Conservation (phyloP, 2,113 vertebrate genomes). For the Tricholaema leucomelas region DNA sequence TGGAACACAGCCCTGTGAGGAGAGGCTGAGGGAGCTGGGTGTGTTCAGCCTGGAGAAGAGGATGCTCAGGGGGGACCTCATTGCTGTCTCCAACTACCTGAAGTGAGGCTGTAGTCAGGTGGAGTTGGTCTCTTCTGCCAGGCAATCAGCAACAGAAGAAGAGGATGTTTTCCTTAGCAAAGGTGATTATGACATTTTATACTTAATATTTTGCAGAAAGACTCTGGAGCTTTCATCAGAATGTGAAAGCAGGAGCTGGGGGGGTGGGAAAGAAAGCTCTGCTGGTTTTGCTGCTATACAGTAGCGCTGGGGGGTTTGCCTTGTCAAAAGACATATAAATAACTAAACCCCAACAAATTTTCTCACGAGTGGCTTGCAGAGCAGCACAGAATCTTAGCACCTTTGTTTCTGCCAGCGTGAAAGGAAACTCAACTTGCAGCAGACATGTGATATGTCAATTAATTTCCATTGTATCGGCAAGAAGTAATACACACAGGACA, state of each 20-base stretch:
- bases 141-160: too few species aligned
- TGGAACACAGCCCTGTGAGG: too few species aligned
- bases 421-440: slow-evolving; percentile 15
- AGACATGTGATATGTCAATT: background rate
- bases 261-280: background rate
- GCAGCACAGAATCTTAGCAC: too few species aligned
- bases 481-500: slow-evolving; percentile 31
- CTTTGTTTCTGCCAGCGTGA: slow-evolving; percentile 19
- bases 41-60: too few species aligned
- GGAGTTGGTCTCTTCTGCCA: too few species aligned
- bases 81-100: too few species aligned
- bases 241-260: background rate
- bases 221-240: background rate
- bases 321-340: slow-evolving; percentile 30
- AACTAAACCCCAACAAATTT: background rate
- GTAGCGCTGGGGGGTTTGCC: background rate
- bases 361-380: background rate
- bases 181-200: background rate
- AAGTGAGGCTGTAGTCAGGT: too few species aligned
- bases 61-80: too few species aligned
- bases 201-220: slow-evolving; percentile 8
- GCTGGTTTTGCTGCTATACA: background rate
- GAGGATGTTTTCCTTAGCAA: background rate
- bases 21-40: too few species aligned
- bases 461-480: slow-evolving; percentile 43